Percentiles rank a stretch among this genome's conserved stretches.
phyloP scores from a whole-genome alignment of 1,140 invertebrate species.

The Aphelinus atriplicis region DNA sequence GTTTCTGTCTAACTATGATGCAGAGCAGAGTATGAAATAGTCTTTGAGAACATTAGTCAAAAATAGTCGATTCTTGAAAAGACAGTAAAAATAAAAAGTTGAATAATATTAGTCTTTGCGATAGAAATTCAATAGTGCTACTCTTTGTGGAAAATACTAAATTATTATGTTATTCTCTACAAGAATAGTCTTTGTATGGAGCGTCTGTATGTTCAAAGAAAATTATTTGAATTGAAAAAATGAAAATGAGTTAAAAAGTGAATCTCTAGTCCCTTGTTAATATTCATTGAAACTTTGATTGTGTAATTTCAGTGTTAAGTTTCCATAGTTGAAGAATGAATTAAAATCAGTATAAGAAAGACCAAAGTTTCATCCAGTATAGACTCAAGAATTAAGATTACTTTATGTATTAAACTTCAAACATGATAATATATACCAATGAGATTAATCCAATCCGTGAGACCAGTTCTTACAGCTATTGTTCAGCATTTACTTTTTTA shows the following conservation, averaged over 20 bases:
- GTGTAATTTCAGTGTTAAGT: constrained; percentile 22
- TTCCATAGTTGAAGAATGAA: constrained; percentile 8
- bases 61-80: no score
- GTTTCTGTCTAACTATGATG: no score
- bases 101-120: no score
- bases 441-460: constrained; percentile 14
- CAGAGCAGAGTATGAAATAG: no score
- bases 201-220: no score
- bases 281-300: constrained; percentile 14
- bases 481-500: constrained; percentile 24
- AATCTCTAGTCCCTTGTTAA: constrained; percentile 26
- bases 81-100: no score
- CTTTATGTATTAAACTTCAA: constrained; percentile 22
- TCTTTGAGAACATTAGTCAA: no score
- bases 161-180: no score
- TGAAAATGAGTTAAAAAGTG: constrained; percentile 11
- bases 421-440: neutral
- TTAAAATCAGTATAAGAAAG: constrained; percentile 16
- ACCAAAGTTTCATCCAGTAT: constrained; percentile 30
- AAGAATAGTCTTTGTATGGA: constrained; percentile 15
- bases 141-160: no score
- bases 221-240: constrained; percentile 15
- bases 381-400: constrained; percentile 28
- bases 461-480: constrained; percentile 12
- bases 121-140: no score